phyloP scores from a whole-genome alignment of 2,797 vertebrate species.

The Hemibagrus guttatus region DNA sequence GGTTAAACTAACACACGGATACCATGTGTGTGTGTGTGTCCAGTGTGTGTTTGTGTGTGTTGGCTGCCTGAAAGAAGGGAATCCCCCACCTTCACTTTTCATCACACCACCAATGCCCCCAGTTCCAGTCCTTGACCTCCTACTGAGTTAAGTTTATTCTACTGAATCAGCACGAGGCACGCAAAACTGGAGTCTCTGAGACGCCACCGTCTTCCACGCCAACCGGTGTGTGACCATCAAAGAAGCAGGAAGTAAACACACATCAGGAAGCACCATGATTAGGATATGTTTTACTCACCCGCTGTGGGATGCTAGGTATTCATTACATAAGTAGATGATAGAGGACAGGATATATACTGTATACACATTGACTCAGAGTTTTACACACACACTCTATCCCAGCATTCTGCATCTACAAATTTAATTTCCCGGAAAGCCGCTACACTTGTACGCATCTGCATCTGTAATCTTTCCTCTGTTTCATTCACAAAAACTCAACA shows the following conservation, averaged over 20 bases:
- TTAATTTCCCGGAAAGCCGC: neutral
- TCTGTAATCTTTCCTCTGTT: neutral
- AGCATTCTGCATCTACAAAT: neutral
- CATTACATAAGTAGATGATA: slow-evolving; percentile 18
- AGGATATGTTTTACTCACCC: slow-evolving; percentile 9
- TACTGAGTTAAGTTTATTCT: slow-evolving; percentile 33
- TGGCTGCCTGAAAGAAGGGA: slow-evolving; percentile 36
- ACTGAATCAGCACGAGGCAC: slow-evolving; percentile 24
- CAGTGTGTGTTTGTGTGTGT: slow-evolving; percentile 37
- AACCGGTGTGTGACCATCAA: slow-evolving; percentile 47
- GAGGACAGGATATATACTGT: slow-evolving; percentile 17
- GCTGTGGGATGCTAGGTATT: slow-evolving; percentile 15
- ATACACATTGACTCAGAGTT: slow-evolving; percentile 12
- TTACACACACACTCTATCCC: slow-evolving; percentile 6
- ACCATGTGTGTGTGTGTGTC: slow-evolving; percentile 23
- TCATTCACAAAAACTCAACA: slow-evolving; percentile 35
- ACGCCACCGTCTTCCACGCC: slow-evolving; percentile 36
- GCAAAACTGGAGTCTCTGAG: slow-evolving; percentile 31
- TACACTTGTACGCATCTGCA: neutral
- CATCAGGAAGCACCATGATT: slow-evolving; percentile 40
- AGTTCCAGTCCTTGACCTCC: slow-evolving; percentile 37
- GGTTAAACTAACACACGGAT: slow-evolving; percentile 50
- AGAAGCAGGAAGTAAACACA: slow-evolving; percentile 33
- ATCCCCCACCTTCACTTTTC: slow-evolving; percentile 45
- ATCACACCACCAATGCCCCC: slow-evolving; percentile 24